Percentiles rank a stretch among this genome's conserved stretches.
Evolutionary conservation across 2,888 invertebrate species (phyloP).

Genomic region (Tanytarsus gracilentus): DNA sequence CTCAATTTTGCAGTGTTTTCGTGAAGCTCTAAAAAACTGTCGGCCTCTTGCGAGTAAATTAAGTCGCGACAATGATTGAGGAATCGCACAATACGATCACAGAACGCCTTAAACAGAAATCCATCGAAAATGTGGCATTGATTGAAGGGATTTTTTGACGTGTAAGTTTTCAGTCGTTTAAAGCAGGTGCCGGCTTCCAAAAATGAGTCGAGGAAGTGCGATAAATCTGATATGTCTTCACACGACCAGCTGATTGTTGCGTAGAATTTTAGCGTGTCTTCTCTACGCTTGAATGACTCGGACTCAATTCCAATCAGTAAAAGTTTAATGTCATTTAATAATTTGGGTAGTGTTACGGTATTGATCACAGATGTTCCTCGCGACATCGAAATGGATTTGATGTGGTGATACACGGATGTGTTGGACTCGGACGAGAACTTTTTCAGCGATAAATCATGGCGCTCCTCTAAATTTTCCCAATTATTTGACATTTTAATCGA

Average conservation of each 20-base stretch:
- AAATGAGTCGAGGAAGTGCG: conserved; percentile 39
- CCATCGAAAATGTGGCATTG: conserved; percentile 37
- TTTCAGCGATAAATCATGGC: neutral
- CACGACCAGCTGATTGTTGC: conserved; percentile 45
- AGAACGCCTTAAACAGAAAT: conserved; percentile 45
- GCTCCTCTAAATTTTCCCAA: neutral
- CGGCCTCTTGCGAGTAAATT: conserved; percentile 35
- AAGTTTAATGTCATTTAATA: conserved; percentile 15
- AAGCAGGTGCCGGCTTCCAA: conserved; percentile 40
- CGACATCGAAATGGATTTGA: neutral
- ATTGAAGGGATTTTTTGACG: conserved; percentile 33
- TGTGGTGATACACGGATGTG: neutral
- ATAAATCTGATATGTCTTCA: conserved; percentile 45
- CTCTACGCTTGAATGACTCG: conserved; percentile 44
- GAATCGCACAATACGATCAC: conserved; percentile 52
- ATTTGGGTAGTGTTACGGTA: neutral
- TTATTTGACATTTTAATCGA: neutral
- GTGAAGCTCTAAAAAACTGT: conserved; percentile 35
- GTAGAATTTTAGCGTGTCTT: conserved; percentile 43
- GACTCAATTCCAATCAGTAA: conserved; percentile 47
- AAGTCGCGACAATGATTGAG: conserved; percentile 49
- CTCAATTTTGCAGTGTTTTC: conserved; percentile 35
- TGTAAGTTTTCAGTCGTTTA: conserved; percentile 36
- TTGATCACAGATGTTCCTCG: neutral
- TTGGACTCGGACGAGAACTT: conserved; percentile 1